Conservation (phyloP, 2,113 vertebrate species). For the Corvus moneduloides region DNA sequence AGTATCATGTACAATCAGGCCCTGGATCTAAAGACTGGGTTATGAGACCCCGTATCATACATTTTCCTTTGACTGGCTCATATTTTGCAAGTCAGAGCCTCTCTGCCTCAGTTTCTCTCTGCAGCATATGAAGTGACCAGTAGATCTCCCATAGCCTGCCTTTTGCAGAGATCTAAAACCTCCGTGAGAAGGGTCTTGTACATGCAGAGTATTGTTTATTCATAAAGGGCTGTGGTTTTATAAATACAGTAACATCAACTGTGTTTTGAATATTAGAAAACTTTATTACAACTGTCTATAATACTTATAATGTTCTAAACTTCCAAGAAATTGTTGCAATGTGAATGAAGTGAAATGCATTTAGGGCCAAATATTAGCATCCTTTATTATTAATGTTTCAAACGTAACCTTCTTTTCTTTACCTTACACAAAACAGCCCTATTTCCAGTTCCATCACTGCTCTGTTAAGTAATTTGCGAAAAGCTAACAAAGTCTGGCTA, state of each 20-base stretch:
- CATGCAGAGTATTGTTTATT: background rate
- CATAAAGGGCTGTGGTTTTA: background rate
- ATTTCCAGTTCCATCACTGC: constrained; percentile 85
- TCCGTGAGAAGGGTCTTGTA: background rate
- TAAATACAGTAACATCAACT: background rate
- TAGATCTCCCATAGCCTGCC: background rate
- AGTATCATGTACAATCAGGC: background rate
- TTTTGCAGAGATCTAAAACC: background rate
- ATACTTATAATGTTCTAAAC: background rate
- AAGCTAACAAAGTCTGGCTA: constrained; percentile 90
- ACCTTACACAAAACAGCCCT: constrained; percentile 78
- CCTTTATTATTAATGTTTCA: constrained; percentile 39
- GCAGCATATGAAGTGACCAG: background rate
- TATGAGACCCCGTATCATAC: background rate
- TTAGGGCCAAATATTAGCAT: constrained; percentile 4
- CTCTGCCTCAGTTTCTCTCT: background rate
- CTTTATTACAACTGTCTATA: background rate
- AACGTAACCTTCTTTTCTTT: constrained; percentile 71
- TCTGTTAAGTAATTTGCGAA: constrained; percentile 89
- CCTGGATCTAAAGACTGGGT: background rate
- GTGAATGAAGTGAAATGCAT: background rate
- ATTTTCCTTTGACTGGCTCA: background rate
- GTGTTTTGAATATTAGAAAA: background rate
- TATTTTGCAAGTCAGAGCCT: background rate
- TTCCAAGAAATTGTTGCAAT: background rate